These are phyloP conservation scores for Oryzias celebensis DNA, from an alignment of 2,113 vertebrate species.

Conservation along the genomic window DNA sequence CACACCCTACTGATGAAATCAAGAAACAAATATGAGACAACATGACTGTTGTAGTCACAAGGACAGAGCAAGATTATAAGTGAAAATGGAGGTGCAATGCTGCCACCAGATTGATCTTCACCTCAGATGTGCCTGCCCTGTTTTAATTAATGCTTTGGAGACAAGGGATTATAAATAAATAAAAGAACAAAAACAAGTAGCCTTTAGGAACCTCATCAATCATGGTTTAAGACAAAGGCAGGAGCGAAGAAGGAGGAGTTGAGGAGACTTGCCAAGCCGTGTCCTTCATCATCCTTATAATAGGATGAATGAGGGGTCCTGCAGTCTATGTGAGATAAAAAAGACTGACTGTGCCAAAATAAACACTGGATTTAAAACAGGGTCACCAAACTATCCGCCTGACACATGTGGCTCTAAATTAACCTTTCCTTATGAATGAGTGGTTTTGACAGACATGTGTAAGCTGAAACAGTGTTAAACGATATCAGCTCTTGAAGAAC, in stretches of 20 bases:
- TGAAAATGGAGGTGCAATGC: slow-evolving; percentile 21
- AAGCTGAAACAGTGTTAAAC: no score
- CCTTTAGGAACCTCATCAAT: slow-evolving; percentile 77
- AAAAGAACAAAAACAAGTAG: slow-evolving; percentile 56
- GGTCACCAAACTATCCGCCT: slow-evolving; percentile 26
- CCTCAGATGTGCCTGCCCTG: slow-evolving; percentile 40
- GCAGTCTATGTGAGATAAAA: slow-evolving; percentile 40
- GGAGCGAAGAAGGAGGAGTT: slow-evolving; percentile 58
- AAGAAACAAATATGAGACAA: slow-evolving; percentile 37
- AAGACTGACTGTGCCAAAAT: slow-evolving; percentile 38
- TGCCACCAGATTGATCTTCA: slow-evolving; percentile 44
- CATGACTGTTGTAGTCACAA: slow-evolving; percentile 18
- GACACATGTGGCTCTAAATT: slow-evolving; percentile 28
- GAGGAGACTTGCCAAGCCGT: slow-evolving; percentile 62
- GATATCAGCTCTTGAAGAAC: background rate
- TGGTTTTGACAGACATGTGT: no score
- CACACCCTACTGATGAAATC: slow-evolving; percentile 17
- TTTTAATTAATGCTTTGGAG: slow-evolving; percentile 60
- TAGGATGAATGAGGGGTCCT: slow-evolving; percentile 62
- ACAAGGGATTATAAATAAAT: slow-evolving; percentile 38
- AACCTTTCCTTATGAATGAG: slow-evolving; percentile 7
- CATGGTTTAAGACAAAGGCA: slow-evolving; percentile 69
- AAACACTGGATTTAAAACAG: slow-evolving; percentile 34
- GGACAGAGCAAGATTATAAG: slow-evolving; percentile 26
- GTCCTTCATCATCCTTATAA: slow-evolving; percentile 69